Conservation (phyloP, 2,888 invertebrate species). For the Andrena fulva region DNA sequence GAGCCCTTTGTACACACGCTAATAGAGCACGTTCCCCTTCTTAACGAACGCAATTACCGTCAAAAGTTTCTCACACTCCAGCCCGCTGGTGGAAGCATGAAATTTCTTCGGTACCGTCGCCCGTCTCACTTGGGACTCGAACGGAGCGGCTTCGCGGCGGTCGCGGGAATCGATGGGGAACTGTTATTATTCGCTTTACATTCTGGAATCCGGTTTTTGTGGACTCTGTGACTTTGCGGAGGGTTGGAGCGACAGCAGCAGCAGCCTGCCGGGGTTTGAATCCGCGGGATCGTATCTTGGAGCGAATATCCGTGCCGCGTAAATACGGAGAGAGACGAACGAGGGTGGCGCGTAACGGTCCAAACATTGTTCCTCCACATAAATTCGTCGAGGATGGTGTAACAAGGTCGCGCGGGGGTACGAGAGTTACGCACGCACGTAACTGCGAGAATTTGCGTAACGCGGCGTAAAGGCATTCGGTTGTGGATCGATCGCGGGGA, state of each 20-base stretch:
- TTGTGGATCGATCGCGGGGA: slow-evolving; percentile 46
- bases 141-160: too few species aligned
- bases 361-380: not conserved
- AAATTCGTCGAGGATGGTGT: not conserved
- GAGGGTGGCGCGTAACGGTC: not conserved
- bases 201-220: too few species aligned
- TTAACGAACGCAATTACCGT: slow-evolving; percentile 28
- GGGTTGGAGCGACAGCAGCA: too few species aligned
- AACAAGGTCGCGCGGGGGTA: not conserved
- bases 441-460: slow-evolving; percentile 24
- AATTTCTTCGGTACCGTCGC: too few species aligned
- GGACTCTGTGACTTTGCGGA: too few species aligned
- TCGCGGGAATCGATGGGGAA: too few species aligned
- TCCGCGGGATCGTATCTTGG: not conserved
- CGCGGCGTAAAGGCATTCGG: slow-evolving; percentile 54
- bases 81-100: not conserved
- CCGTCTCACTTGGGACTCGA: too few species aligned
- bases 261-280: not conserved
- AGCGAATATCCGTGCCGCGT: not conserved
- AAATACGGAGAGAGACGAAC: not conserved
- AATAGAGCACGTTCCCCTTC: slow-evolving; percentile 5
- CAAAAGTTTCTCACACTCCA: slow-evolving; percentile 1
- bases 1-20: not conserved
- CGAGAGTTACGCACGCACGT: slow-evolving; percentile 7
- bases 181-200: too few species aligned